Evolutionary conservation across 2,113 vertebrate species (phyloP), one percentile per base, ranked within the genome.

Genomic region (Bos indicus): DNA sequence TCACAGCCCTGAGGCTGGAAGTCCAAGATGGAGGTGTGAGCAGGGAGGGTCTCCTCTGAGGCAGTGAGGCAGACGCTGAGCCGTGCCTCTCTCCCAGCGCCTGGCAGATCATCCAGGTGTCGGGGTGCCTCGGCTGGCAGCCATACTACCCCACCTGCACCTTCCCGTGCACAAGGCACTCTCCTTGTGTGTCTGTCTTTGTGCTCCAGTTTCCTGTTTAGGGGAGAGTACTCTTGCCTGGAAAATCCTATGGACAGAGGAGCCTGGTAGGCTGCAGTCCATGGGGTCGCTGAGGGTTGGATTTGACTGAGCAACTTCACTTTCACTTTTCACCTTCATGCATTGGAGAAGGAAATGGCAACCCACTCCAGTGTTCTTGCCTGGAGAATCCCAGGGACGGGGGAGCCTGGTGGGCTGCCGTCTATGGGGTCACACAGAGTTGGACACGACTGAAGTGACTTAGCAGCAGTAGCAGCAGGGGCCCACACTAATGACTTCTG

Each of bases 31-130:
- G 4, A 80, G 40, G 40, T 1, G 4, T 28, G 13, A 6, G 26
- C 67, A 52, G 46, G 33, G 16, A 3, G 11, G 78, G 6, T 48
- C 36, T 14, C n/a, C 40, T 56, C 28, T 2, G 5, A 1, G 12
- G 12, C 51, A 3, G 23, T 1, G 28, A 46, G 48, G 57, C 33
- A 36, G 13, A 3, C 1, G 0, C 17, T 1, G 26, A 2, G 25
- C 59, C 1, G 0, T n/a, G 59, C 36, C 74, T 28, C 36, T 15
- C n/a, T 10, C 86, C 51, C 2, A 0, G 86, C 0, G 0, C 40
- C 86, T 5, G 11, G 14, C 1, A 5, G 15, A 23, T 1, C 1
- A 1, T 40, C 51, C 9, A 14, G 10, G 54, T 26, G n/a, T 3
- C 0, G 1, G 51, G 8, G 16, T 1, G 2, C 51, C 60, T 28